Evolutionary conservation across 92 coral and sea anemone species (phyloP).

Genomic region (Actinernus sp.): DNA sequence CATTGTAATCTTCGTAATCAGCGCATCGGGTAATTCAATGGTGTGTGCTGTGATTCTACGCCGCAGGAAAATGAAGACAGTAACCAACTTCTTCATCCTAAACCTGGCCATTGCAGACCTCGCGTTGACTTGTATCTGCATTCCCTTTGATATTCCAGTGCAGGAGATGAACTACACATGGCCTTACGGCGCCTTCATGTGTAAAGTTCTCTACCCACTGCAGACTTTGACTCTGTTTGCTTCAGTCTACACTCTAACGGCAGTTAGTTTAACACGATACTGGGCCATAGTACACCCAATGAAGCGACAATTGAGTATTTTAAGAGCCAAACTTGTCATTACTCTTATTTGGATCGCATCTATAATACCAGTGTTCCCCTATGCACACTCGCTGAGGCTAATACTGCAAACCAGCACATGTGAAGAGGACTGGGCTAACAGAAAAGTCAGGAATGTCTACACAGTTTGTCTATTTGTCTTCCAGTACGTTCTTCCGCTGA

Average conservation of each 20-base stretch:
- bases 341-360: conserved; percentile 73
- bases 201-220: too few species aligned
- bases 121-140: too few species aligned
- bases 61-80: conserved; percentile 86
- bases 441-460: conserved; percentile 59
- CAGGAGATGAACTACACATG: too few species aligned
- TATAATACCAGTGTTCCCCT: conserved; percentile 78
- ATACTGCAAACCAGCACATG: conserved; percentile 57
- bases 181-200: too few species aligned
- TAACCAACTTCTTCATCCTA: too few species aligned
- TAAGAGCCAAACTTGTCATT: conserved; percentile 67
- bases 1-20: conserved; percentile 74
- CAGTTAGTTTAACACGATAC: too few species aligned
- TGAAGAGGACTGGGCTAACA: conserved; percentile 66
- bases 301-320: conserved; percentile 69
- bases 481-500: conserved; percentile 73
- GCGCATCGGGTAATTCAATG: conserved; percentile 80
- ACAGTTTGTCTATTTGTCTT: conserved; percentile 71
- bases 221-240: too few species aligned
- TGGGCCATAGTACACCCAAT: conserved; percentile 84
- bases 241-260: too few species aligned
- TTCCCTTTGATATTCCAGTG: too few species aligned
- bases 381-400: conserved; percentile 59
- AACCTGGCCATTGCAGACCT: too few species aligned
- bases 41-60: conserved; percentile 81